Percentiles rank a stretch among this genome's conserved stretches.
Evolutionary conservation across 1,140 invertebrate genomes (phyloP).

Genomic region (Coboldia fuscipes): DNA sequence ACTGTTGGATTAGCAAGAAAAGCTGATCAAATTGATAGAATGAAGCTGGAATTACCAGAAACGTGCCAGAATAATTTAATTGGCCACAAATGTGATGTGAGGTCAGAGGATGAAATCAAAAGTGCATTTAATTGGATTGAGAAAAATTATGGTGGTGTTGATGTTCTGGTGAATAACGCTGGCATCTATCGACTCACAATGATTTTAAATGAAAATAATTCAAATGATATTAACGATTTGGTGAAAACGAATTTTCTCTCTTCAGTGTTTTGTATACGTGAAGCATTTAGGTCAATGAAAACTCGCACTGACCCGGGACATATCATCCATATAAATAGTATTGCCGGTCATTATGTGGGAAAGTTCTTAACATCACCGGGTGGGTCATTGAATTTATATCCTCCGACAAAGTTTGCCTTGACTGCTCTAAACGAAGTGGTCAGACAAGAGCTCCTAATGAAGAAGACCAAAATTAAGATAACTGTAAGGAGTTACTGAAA

Average conservation of each 20-base stretch:
- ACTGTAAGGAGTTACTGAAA: no score
- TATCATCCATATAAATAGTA: constrained; percentile 1
- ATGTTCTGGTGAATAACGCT: constrained; percentile 44
- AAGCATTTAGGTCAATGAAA: constrained; percentile 22
- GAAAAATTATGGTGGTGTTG: constrained; percentile 28
- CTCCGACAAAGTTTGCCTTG: not conserved
- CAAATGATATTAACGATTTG: not conserved
- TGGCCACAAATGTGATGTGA: constrained; percentile 37
- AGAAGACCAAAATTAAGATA: constrained; percentile 1
- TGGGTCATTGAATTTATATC: constrained; percentile 5
- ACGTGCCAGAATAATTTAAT: constrained; percentile 8
- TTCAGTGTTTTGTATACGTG: constrained; percentile 33
- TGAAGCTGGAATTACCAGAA: constrained; percentile 6
- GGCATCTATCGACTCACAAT: constrained; percentile 13
- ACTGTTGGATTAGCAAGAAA: constrained; percentile 48
- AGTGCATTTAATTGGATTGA: constrained; percentile 34
- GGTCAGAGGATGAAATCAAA: constrained; percentile 34
- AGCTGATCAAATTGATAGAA: constrained; percentile 27
- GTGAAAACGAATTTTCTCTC: constrained; percentile 42
- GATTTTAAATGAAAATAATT: not conserved
- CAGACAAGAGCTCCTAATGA: not conserved
- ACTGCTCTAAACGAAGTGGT: constrained; percentile 1
- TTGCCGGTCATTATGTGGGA: constrained; percentile 1
- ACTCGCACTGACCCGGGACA: constrained; percentile 5
- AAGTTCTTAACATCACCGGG: not conserved